Conservation (phyloP, 2,797 vertebrate species). For the Momotus momota region DNA sequence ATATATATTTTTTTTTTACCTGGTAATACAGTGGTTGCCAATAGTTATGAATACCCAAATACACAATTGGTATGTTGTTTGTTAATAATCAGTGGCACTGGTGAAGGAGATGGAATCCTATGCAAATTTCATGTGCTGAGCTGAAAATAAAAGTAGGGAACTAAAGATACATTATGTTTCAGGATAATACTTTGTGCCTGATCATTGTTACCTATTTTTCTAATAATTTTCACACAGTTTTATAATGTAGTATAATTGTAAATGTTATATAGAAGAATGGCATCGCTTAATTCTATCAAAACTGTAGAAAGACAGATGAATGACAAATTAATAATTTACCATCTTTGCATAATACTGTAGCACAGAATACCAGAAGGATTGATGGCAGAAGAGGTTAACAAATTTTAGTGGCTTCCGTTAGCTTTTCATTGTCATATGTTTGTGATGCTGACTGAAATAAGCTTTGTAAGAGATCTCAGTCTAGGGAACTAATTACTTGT, state of each 20-base stretch:
- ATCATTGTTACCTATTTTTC: slow-evolving; percentile 46
- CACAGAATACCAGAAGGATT: slow-evolving; percentile 79
- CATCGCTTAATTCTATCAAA: slow-evolving; percentile 86
- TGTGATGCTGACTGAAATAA: slow-evolving; percentile 85
- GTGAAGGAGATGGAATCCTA: not conserved
- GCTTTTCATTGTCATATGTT: slow-evolving; percentile 85
- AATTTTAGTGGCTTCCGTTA: slow-evolving; percentile 86
- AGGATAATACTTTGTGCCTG: not conserved
- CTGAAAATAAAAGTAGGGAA: slow-evolving; percentile 6
- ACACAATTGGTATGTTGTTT: not conserved
- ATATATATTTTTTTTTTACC: not conserved
- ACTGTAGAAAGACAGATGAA: slow-evolving; percentile 85
- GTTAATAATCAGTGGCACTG: not conserved
- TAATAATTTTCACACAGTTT: slow-evolving; percentile 66
- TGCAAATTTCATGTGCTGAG: not conserved
- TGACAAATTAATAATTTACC: slow-evolving; percentile 94
- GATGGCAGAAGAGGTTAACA: slow-evolving; percentile 84
- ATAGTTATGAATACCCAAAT: not conserved
- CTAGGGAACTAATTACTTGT: slow-evolving; percentile 94
- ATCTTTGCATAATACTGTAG: slow-evolving; percentile 87
- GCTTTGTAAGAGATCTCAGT: slow-evolving; percentile 85
- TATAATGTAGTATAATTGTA: slow-evolving; percentile 85
- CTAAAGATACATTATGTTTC: slow-evolving; percentile 38
- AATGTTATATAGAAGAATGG: slow-evolving; percentile 90
- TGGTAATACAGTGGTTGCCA: not conserved